These are phyloP conservation scores for Drosophila suboccidentalis DNA, from an alignment of 2,888 invertebrate genomes.

Conservation along the genomic window DNA sequence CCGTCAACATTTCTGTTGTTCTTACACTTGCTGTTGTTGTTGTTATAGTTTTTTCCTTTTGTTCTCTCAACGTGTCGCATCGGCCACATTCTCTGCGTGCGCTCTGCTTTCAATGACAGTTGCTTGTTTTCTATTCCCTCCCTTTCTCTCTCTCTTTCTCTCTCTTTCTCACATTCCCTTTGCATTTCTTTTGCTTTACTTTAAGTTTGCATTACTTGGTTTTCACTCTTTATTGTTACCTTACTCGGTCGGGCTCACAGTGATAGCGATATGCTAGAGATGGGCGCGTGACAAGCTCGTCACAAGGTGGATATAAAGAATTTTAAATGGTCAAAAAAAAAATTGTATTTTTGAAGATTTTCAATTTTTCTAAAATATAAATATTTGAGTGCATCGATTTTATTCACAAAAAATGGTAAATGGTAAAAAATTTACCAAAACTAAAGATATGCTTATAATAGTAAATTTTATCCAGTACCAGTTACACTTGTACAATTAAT, in stretches of 20 bases:
- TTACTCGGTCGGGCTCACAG: not conserved
- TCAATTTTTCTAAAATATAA: too few relatives aligned
- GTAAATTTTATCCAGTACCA: too few relatives aligned
- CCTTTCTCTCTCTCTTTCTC: not conserved
- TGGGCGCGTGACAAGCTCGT: not conserved
- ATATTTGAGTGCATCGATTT: too few relatives aligned
- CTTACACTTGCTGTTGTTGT: constrained; percentile 21
- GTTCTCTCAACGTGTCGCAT: constrained; percentile 51
- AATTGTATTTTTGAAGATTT: too few relatives aligned
- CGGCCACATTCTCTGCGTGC: constrained; percentile 40
- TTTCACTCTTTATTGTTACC: constrained; percentile 62
- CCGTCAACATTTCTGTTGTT: constrained; percentile 52
- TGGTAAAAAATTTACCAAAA: too few relatives aligned
- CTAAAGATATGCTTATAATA: too few relatives aligned
- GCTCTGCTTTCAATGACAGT: constrained; percentile 34
- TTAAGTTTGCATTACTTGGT: constrained; percentile 47
- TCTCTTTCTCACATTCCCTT: not conserved
- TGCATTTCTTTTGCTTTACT: constrained; percentile 29
- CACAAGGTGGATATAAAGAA: not conserved
- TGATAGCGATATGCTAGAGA: not conserved
- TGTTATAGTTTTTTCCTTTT: constrained; percentile 51
- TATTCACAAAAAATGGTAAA: too few relatives aligned
- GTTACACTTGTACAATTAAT: too few relatives aligned
- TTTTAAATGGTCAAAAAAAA: too few relatives aligned
- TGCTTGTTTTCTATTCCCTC: constrained; percentile 18